phyloP scores from a whole-genome alignment of 2,888 invertebrate genomes.

The Margaritifera margaritifera region DNA sequence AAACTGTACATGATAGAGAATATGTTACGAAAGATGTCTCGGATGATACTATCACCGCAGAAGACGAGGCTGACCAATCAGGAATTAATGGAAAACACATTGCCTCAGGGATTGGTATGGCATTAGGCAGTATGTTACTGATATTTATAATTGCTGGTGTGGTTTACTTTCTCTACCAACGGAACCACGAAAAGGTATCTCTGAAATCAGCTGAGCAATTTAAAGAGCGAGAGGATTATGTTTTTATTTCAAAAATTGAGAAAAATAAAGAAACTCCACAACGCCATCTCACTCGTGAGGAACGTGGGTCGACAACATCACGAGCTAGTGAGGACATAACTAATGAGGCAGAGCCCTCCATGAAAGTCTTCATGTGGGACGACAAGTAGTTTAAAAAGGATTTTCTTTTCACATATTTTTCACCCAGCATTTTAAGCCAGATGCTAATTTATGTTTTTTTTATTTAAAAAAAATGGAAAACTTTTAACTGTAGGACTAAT shows the following conservation, averaged over 20 bases:
- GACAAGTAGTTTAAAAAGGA: constrained; percentile 8
- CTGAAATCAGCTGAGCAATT: constrained; percentile 17
- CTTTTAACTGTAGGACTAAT: background rate
- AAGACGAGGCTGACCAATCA: no score
- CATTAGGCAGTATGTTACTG: constrained; percentile 22
- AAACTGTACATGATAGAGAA: background rate
- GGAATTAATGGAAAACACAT: constrained; percentile 9
- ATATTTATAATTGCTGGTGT: constrained; percentile 25
- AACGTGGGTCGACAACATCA: constrained; percentile 49
- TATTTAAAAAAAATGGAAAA: background rate
- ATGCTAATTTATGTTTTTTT: no score
- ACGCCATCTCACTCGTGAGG: constrained; percentile 35
- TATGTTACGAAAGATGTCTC: background rate
- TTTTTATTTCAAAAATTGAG: constrained; percentile 26
- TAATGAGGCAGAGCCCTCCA: constrained; percentile 34
- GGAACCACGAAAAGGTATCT: constrained; percentile 8
- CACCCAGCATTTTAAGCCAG: no score
- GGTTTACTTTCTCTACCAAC: constrained; percentile 18
- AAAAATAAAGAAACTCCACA: constrained; percentile 12
- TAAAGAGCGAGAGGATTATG: constrained; percentile 22
- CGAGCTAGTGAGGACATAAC: constrained; percentile 52
- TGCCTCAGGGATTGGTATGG: constrained; percentile 22
- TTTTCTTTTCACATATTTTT: background rate
- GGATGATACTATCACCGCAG: constrained; percentile 1
- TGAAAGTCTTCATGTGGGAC: constrained; percentile 50